Evolutionary conservation across 23 tunicate genomes (phyloP).

Genomic region (Ciona savignyi): DNA sequence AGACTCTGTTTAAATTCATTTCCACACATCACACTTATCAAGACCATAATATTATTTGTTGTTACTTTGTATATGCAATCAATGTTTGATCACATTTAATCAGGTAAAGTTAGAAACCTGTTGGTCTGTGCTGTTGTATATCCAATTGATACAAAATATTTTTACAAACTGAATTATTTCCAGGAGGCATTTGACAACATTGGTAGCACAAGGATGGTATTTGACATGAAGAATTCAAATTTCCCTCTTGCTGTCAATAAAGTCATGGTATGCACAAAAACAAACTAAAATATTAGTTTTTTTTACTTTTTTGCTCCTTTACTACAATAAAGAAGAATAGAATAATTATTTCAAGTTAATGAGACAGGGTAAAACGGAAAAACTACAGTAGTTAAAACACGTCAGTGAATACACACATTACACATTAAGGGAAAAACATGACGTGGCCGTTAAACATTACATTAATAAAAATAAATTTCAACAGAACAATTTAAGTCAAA

Average conservation of each 20-base stretch:
- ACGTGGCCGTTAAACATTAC: too few relatives aligned
- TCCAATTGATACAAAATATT: background rate
- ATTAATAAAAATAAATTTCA: too few relatives aligned
- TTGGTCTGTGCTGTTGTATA: background rate
- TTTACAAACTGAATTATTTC: background rate
- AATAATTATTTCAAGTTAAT: background rate
- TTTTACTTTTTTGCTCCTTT: background rate
- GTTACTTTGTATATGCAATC: too few relatives aligned
- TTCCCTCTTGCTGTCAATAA: conserved; percentile 39
- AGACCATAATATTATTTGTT: too few relatives aligned
- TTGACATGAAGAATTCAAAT: conserved; percentile 49
- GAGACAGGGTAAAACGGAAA: too few relatives aligned
- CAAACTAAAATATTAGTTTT: background rate
- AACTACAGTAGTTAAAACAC: too few relatives aligned
- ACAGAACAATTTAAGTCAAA: too few relatives aligned
- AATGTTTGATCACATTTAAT: too few relatives aligned
- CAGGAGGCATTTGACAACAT: conserved; percentile 84
- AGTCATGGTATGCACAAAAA: conserved; percentile 12
- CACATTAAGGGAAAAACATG: too few relatives aligned
- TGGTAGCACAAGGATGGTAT: conserved; percentile 75
- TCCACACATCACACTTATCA: too few relatives aligned
- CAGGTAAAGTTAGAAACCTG: background rate
- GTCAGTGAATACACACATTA: too few relatives aligned
- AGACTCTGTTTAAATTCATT: too few relatives aligned
- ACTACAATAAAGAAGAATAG: background rate